A percentile compares a stretch with the other conserved stretches of the same genome.
These are phyloP conservation scores for Nothocercus julius DNA, from an alignment of 2,113 vertebrate genomes.

Conservation along the genomic window DNA sequence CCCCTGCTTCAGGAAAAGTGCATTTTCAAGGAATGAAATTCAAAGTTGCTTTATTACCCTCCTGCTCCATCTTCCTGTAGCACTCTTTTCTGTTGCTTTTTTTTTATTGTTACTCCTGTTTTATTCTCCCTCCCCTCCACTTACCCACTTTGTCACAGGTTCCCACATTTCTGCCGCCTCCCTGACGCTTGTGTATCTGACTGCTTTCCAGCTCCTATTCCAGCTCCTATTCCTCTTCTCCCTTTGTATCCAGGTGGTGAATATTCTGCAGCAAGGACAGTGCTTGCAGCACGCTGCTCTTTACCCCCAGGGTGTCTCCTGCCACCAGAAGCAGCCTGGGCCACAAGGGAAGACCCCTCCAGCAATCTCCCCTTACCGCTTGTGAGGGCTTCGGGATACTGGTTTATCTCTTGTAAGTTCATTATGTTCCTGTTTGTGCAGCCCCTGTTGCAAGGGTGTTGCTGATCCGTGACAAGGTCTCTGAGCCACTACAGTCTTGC, in stretches of 20 bases:
- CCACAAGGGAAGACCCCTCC: too few relatives aligned
- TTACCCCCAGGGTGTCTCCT: background rate
- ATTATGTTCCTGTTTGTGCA: background rate
- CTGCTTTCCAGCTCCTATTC: background rate
- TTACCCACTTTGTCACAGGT: background rate
- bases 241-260: background rate
- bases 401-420: background rate
- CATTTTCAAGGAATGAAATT: too few relatives aligned
- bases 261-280: background rate
- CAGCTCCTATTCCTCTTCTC: background rate
- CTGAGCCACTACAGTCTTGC: background rate
- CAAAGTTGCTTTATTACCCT: background rate
- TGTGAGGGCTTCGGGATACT: background rate
- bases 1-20: background rate
- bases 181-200: background rate
- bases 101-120: background rate
- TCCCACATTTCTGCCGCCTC: background rate
- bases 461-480: background rate
- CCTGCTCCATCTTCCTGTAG: background rate
- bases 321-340: background rate
- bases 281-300: background rate
- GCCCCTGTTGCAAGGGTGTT: background rate
- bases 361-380: accelerated
- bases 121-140: background rate
- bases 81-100: background rate